phyloP scores from a whole-genome alignment of 2,888 invertebrate genomes.

The Eremobia ochroleuca region DNA sequence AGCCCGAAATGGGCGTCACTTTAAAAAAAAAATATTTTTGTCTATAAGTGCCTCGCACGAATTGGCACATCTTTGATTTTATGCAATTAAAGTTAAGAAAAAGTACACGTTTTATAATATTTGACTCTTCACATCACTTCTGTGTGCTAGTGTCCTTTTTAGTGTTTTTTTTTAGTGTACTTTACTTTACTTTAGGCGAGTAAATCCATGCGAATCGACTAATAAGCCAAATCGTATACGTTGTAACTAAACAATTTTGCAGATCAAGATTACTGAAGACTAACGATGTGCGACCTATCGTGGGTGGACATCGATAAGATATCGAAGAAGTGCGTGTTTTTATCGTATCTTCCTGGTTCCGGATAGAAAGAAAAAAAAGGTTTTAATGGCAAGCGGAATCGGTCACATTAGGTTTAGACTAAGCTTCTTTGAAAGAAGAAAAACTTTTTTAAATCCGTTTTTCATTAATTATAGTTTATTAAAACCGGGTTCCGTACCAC shows the following conservation, averaged over 20 bases:
- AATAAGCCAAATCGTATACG: not conserved
- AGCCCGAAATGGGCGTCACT: not conserved
- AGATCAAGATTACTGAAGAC: conserved; percentile 46
- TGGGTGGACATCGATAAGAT: conserved; percentile 49
- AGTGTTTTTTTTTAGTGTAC: too few relatives aligned
- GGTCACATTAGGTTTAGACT: not conserved
- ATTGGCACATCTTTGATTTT: not conserved
- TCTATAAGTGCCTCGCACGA: too few relatives aligned
- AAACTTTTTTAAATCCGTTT: not conserved
- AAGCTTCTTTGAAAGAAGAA: not conserved
- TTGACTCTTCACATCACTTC: too few relatives aligned
- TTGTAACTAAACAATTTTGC: conserved; percentile 31
- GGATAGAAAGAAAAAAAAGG: conserved; percentile 1
- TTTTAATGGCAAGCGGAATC: not conserved
- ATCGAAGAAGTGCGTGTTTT: conserved; percentile 25
- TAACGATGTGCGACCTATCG: conserved; percentile 56
- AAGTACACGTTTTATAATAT: too few relatives aligned
- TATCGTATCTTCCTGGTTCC: conserved; percentile 52
- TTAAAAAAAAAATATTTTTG: not conserved
- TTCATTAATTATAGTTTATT: not conserved
- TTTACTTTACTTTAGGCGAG: not conserved
- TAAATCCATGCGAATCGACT: not conserved
- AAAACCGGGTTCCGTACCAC: not conserved
- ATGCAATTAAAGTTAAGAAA: not conserved
- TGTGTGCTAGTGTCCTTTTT: not conserved